Evolutionary conservation across 2,888 invertebrate species (phyloP).

Genomic region (Polydrusus pterygomalis): DNA sequence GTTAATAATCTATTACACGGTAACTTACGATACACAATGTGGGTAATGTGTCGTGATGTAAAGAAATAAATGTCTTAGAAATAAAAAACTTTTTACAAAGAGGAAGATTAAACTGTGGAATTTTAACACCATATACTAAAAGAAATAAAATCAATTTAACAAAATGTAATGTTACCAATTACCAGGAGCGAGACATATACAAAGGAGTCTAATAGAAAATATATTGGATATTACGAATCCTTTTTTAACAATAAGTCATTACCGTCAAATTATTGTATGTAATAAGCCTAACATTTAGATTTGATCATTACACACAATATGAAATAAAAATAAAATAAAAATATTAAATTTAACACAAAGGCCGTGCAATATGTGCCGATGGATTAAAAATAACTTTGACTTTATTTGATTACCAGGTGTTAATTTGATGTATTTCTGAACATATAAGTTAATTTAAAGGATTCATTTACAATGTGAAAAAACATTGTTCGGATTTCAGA

Average conservation of each 20-base stretch:
- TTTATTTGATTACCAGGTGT: too few species aligned
- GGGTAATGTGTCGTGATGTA: slow-evolving; percentile 34
- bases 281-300: too few species aligned
- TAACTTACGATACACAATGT: slow-evolving; percentile 46
- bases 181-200: background rate
- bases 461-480: too few species aligned
- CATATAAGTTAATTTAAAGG: too few species aligned
- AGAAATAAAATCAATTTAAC: slow-evolving; percentile 8
- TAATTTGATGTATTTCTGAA: too few species aligned
- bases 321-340: too few species aligned
- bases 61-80: slow-evolving; percentile 32
- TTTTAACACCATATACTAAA: background rate
- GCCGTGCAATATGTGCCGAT: too few species aligned
- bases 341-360: too few species aligned
- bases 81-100: slow-evolving; percentile 1
- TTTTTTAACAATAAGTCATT: background rate
- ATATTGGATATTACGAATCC: background rate
- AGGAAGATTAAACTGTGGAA: background rate
- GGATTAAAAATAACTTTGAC: too few species aligned
- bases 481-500: too few species aligned
- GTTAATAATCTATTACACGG: slow-evolving; percentile 53
- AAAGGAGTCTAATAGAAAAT: background rate
- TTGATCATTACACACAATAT: too few species aligned
- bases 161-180: background rate
- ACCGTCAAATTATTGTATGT: background rate